Percentiles rank a stretch among this genome's conserved stretches.
Conservation (phyloP, 2,113 vertebrate genomes). For the Sinocyclocheilus grahami region DNA sequence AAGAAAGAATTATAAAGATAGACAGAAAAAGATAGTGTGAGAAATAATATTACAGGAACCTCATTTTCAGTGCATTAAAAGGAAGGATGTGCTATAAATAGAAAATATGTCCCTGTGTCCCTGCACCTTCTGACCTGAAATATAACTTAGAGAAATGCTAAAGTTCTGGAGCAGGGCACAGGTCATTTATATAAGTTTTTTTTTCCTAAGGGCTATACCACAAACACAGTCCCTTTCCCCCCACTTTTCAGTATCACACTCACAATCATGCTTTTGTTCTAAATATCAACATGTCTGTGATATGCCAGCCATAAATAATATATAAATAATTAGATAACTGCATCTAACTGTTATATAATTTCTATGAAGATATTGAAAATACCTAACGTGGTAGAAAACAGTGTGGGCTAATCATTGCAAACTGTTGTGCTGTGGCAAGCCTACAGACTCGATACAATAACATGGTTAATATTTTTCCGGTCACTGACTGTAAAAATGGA, state of each 20-base stretch:
- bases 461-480: background rate
- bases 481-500: background rate
- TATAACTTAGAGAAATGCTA: background rate
- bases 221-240: background rate
- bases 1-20: background rate
- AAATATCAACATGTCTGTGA: background rate
- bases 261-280: background rate
- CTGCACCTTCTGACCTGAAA: background rate
- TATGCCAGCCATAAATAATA: background rate
- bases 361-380: background rate
- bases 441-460: background rate
- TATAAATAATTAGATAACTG: background rate
- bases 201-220: background rate
- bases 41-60: background rate
- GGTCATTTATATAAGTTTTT: background rate
- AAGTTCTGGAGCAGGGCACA: background rate
- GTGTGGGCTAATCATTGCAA: background rate
- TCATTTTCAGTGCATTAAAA: background rate
- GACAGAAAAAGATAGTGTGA: background rate
- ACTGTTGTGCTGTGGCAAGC: background rate
- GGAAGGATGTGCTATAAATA: slow-evolving; percentile 34
- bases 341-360: background rate
- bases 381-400: background rate
- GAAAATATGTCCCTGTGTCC: background rate
- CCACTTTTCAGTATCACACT: background rate